Evolutionary conservation across 2,888 invertebrate genomes (phyloP), one percentile per base, ranked within the genome.

Genomic region (Acronicta leporina): DNA sequence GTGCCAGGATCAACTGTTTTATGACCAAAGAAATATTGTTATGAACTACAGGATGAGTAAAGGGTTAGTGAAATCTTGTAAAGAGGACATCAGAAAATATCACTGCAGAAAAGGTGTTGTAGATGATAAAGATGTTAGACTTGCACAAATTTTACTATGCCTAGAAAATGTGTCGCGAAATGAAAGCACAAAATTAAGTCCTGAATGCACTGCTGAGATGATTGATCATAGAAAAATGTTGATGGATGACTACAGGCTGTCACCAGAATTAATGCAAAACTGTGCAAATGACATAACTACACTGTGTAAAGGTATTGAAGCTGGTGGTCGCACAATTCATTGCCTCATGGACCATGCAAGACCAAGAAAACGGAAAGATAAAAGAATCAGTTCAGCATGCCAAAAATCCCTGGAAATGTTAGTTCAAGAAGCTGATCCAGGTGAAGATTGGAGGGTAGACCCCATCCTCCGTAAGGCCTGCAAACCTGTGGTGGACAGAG

Each of bases 371-470:
- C 94, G 95, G 78, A 95, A 95, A 79, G 96, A 96, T 9, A 95
- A 96, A 79, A 93, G 96, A 69, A 96, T 98, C 30, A 96, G 96
- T 38, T 87, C 95, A 15, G 92, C 94, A 50, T 98, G 98, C 81
- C 96, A 96, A 85, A 95, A 96, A 84, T 97, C 98, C 52, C 88
- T 99, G 63, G 97, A 98, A 89, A 93, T 95, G 40, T 91, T 99
- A 44, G 95, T 99, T 4, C 97, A 97, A 90, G 97, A 98, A 80
- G 96, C 98, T 6, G 99, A 99, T 89, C 97, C 97, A n/a, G 99
- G 97, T 0, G 98, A 98, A 90, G 98, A 99, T 91, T 99, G 99
- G 97, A 96, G 98, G 77, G 98, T 99, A 0, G 99, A 99, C 92
- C 98, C 98, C 0, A 96, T 98, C 42, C 91, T 99, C 51, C 96